phyloP scores from a whole-genome alignment of 2,113 vertebrate species.

The Aegotheles bennettii region DNA sequence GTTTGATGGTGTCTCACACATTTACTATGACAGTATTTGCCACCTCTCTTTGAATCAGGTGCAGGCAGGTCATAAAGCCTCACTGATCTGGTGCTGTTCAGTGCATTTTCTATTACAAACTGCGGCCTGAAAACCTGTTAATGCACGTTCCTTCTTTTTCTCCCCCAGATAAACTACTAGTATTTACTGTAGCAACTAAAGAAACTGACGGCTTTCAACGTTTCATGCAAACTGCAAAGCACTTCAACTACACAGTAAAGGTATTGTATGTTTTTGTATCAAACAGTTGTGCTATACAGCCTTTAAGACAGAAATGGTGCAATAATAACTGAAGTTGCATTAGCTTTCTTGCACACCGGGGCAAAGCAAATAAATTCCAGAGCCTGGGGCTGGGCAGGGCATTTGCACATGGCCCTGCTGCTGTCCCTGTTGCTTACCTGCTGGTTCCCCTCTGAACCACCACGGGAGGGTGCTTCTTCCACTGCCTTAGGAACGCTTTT shows the following conservation, averaged over 20 bases:
- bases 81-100: not conserved
- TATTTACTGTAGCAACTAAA: conserved; percentile 91
- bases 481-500: not conserved
- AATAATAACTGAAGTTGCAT: not conserved
- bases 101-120: not conserved
- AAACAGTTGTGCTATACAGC: not conserved
- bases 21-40: not conserved
- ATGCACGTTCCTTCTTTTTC: not conserved
- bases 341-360: not conserved
- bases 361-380: not conserved
- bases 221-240: conserved; percentile 89
- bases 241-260: conserved; percentile 96
- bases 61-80: not conserved
- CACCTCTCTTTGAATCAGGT: not conserved
- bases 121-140: not conserved
- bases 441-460: not conserved
- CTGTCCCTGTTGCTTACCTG: not conserved
- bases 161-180: conserved; percentile 86
- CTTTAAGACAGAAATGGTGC: not conserved
- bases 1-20: not conserved
- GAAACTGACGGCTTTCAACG: conserved; percentile 91
- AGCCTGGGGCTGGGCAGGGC: not conserved
- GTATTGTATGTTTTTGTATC: conserved; percentile 64
- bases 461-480: not conserved
- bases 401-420: not conserved